Conservation (phyloP, 2,797 vertebrate genomes). For the Bradypus variegatus region DNA sequence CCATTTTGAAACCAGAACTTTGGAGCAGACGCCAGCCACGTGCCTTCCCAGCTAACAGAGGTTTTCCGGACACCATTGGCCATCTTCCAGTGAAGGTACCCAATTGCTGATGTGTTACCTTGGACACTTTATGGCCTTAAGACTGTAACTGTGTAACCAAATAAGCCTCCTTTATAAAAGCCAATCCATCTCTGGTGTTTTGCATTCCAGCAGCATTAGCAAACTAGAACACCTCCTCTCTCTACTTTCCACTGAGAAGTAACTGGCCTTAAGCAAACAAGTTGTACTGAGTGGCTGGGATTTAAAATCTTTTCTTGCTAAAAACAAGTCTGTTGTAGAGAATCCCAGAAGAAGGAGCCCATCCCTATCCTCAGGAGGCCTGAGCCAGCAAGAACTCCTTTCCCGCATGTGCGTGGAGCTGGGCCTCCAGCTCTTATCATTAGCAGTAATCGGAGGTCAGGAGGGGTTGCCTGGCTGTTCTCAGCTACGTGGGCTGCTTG, state of each 20-base stretch:
- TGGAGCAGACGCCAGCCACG: too few species aligned
- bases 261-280: slow-evolving; percentile 29
- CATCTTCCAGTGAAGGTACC: too few species aligned
- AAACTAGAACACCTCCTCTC: not conserved
- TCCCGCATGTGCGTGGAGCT: not conserved
- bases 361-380: slow-evolving; percentile 19
- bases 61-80: too few species aligned
- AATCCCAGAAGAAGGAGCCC: slow-evolving; percentile 39
- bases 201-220: too few species aligned
- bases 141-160: too few species aligned
- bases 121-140: too few species aligned
- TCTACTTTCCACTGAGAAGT: not conserved
- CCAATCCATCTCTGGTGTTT: too few species aligned
- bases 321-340: slow-evolving; percentile 50
- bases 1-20: too few species aligned
- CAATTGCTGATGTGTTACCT: too few species aligned
- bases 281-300: slow-evolving; percentile 23
- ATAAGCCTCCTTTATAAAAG: too few species aligned
- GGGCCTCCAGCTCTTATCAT: slow-evolving; percentile 42
- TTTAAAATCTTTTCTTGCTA: slow-evolving; percentile 50
- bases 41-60: too few species aligned
- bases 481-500: not conserved
- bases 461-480: slow-evolving; percentile 45
- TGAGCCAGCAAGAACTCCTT: not conserved
- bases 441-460: slow-evolving; percentile 61